Evolutionary conservation across 2,888 invertebrate genomes (phyloP), one percentile per base, ranked within the genome.

Genomic region (Leucoptera coffeella): DNA sequence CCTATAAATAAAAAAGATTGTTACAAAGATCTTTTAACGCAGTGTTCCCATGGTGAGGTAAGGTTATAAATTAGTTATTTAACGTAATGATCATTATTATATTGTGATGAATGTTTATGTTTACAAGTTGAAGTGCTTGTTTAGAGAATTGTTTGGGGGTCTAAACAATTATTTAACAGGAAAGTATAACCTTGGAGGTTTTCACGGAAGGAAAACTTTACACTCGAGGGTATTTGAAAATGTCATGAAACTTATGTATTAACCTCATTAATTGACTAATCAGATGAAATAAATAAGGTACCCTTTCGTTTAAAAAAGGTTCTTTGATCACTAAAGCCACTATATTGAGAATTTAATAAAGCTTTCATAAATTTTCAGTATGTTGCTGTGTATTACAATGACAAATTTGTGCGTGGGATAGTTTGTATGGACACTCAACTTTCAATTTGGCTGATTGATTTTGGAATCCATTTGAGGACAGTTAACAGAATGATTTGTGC

Each of bases 41-140:
- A 17, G 17, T n/a, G n/a, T n/a, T n/a, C n/a, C n/a, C 52, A 54
- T 29, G 54, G 54, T 3, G 50, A 54, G 41, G 56, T 56, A 43
- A 40, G 40, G 7, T 2, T 15, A 11, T 6, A 24, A 4, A 9
- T 2, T n/a, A 15, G 12, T 6, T 34, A 21, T 17, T 11, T 12
- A 25, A n/a, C n/a, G n/a, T n/a, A n/a, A n/a, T n/a, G n/a, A n/a
- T n/a, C n/a, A n/a, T n/a, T n/a, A n/a, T n/a, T n/a, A n/a, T n/a
- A n/a, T n/a, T n/a, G n/a, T n/a, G n/a, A n/a, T n/a, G n/a, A n/a
- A n/a, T n/a, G n/a, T n/a, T n/a, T n/a, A n/a, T n/a, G n/a, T n/a
- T n/a, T n/a, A n/a, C n/a, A n/a, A n/a, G n/a, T n/a, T n/a, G n/a
- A n/a, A n/a, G n/a, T n/a, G n/a, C n/a, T n/a, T n/a, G n/a, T n/a